Evolutionary conservation across 2,113 vertebrate species (phyloP), one percentile per base, ranked within the genome.

Genomic region (Syngnathus scovelli): DNA sequence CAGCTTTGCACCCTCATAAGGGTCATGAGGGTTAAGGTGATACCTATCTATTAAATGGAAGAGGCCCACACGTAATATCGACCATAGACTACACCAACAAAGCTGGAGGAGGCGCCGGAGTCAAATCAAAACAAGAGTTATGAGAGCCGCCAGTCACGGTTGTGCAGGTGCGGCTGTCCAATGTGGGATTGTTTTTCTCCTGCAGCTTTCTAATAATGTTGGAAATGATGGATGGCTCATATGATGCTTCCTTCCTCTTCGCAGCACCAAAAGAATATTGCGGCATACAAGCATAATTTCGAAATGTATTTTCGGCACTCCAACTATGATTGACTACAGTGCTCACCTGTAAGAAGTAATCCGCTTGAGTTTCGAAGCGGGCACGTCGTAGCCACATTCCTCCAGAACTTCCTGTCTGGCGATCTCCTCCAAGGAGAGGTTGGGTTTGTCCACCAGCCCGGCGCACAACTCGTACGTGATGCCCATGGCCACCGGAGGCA

Each of bases 391-490:
- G 83, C 96, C 96, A 16, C 96, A 98, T 85, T 98, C 95, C 75
- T 98, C 95, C 88, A 94, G 89, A 15, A 94, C 80, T 73, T 98
- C 96, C 80, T 90, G 91, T 61, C 94, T 89, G 19, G 94, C 96
- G 43, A 92, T 93, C 81, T 98, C 93, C 83, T 96, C 93, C 88
- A 95, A 86, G 0, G 94, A 94, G 36, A 95, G 92, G 66, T 89
- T 74, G 0, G 93, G 92, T 81, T 96, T 95, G 90, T 98, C 96
- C 83, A 98, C 88, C 33, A 98, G 92, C 59, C 96, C 95, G 0
- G 94, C 93, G 2, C 96, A 98, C 54, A 98, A 93, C 89, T 98
- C 96, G 0, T 93, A 93, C 2, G 93, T 98, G 72, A 97, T 82
- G 48, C 96, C 96, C 0, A 70, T 89, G 0, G 75, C 86, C 41